Evolutionary conservation across 2,797 vertebrate species (phyloP).

Genomic region (Eulemur rubriventer): DNA sequence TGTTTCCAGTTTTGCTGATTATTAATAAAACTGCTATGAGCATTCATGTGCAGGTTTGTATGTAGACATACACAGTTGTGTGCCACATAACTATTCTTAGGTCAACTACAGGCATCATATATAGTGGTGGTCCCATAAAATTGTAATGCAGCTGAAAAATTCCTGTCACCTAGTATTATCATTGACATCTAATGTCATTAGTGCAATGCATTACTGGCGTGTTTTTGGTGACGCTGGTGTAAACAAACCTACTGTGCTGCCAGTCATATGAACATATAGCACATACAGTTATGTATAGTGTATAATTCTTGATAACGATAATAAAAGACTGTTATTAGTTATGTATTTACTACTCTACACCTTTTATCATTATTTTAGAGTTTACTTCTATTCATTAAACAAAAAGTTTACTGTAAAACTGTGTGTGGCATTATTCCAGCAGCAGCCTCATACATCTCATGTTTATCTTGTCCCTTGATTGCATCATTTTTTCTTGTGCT

Average conservation of each 20-base stretch:
- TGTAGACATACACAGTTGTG: not conserved
- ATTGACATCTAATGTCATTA: not conserved
- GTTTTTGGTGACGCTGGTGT: not conserved
- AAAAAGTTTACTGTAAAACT: not conserved
- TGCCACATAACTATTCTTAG: not conserved
- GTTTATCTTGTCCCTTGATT: not conserved
- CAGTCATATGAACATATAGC: not conserved
- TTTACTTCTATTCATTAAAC: not conserved
- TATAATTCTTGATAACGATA: not conserved
- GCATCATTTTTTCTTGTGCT: not conserved
- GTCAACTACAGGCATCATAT: not conserved
- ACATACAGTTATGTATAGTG: not conserved
- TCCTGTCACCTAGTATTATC: not conserved
- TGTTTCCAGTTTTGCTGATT: not conserved
- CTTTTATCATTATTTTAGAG: not conserved
- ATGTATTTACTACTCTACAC: not conserved
- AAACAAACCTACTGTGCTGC: not conserved
- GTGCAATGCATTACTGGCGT: not conserved
- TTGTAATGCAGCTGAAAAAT: not conserved
- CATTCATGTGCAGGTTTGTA: not conserved
- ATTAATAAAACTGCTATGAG: not conserved
- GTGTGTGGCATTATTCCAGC: rapidly evolving
- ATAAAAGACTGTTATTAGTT: not conserved
- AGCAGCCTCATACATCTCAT: not conserved
- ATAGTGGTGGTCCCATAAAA: not conserved